These are phyloP conservation scores for Trematocara nigrifrons DNA, from an alignment of 2,113 vertebrate species.

Conservation along the genomic window DNA sequence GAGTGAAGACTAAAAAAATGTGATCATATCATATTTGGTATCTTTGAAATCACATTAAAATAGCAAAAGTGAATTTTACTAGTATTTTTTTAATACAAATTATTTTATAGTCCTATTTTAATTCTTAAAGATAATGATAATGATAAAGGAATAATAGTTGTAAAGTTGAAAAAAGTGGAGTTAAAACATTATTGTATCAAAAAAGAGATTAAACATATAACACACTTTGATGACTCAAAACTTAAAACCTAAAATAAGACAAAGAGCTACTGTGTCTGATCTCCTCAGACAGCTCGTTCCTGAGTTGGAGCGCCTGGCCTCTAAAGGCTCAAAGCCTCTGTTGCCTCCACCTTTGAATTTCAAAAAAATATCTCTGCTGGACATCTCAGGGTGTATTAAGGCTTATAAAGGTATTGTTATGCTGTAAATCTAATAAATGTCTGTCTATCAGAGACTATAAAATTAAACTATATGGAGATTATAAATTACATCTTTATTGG, in stretches of 20 bases:
- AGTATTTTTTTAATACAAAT: neutral
- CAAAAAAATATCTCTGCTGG: neutral
- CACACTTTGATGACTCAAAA: neutral
- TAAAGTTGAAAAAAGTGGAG: neutral
- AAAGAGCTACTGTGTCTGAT: neutral
- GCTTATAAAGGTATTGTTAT: neutral
- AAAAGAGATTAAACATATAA: neutral
- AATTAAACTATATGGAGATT: neutral
- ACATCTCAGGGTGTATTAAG: neutral
- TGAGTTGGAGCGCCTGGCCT: accelerated
- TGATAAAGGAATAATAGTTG: neutral
- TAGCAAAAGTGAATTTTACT: neutral
- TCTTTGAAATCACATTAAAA: neutral
- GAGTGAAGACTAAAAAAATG: neutral
- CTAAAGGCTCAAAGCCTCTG: neutral
- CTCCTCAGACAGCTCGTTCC: neutral
- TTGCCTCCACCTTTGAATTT: neutral
- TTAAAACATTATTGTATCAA: neutral
- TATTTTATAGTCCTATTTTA: neutral
- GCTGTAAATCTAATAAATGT: neutral
- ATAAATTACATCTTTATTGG: neutral
- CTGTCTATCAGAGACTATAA: neutral
- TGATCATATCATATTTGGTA: neutral
- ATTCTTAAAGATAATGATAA: neutral
- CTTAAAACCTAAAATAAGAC: neutral